Evolutionary conservation across 2,113 vertebrate genomes (phyloP).

Genomic region (Rhombomys opimus): DNA sequence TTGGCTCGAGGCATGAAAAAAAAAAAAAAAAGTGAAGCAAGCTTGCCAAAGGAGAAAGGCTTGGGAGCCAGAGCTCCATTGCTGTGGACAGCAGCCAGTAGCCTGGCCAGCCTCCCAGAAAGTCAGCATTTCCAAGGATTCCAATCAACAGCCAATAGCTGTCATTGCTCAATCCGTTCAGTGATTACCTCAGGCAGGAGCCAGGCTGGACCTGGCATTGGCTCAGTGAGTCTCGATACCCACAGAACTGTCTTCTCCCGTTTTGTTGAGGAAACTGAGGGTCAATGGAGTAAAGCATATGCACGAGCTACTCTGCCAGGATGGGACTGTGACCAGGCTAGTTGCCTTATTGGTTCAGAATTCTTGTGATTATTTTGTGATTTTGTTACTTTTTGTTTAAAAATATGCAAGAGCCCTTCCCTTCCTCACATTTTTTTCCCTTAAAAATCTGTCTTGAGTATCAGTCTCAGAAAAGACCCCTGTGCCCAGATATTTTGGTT

Average conservation of each 20-base stretch:
- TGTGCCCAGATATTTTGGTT: no score
- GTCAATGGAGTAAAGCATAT: neutral
- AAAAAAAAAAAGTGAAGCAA: neutral
- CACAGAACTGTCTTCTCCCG: neutral
- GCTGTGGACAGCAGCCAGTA: neutral
- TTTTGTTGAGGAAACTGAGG: neutral
- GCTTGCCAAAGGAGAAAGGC: conserved; percentile 7
- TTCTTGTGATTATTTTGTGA: neutral
- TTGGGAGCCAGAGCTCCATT: neutral
- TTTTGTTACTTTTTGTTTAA: neutral
- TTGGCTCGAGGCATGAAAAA: conserved; percentile 27
- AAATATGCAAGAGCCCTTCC: neutral
- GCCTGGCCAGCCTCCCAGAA: neutral
- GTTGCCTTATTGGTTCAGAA: neutral
- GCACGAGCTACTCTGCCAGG: neutral
- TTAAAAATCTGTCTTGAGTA: neutral
- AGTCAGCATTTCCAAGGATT: neutral
- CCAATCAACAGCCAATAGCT: neutral
- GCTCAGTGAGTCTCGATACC: neutral
- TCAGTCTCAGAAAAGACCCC: no score
- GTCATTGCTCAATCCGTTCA: neutral
- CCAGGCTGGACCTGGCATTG: neutral
- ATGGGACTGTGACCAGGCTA: no score
- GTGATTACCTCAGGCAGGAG: neutral
- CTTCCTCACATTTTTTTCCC: neutral